Conservation (phyloP, 2,797 vertebrate species). For the Apodemus agrarius region DNA sequence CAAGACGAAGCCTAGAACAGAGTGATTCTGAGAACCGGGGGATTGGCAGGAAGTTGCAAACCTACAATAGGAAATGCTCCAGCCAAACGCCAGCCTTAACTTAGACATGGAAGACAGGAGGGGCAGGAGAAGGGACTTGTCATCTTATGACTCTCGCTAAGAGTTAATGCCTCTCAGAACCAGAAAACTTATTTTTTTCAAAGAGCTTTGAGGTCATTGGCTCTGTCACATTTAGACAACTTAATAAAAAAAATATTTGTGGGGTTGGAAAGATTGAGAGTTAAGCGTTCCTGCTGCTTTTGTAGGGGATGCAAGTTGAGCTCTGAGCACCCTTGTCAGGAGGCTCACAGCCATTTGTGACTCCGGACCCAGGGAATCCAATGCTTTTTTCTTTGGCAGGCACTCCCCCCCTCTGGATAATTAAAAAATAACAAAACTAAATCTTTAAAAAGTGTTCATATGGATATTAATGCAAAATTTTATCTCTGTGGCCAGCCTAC, state of each 20-base stretch:
- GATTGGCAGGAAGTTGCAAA: not conserved
- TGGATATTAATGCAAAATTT: not conserved
- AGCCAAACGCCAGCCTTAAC: not conserved
- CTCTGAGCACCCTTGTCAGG: not conserved
- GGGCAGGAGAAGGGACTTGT: not conserved
- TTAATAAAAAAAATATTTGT: not conserved
- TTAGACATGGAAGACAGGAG: not conserved
- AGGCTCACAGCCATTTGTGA: not conserved
- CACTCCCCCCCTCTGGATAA: not conserved
- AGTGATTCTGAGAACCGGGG: conserved; percentile 25
- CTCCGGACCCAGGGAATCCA: not conserved
- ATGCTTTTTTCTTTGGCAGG: not conserved
- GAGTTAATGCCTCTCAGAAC: not conserved
- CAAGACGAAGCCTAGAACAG: conserved; percentile 51
- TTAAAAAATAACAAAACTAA: not conserved
- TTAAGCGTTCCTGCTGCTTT: not conserved
- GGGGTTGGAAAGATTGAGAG: not conserved
- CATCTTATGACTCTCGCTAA: not conserved
- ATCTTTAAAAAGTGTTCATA: not conserved
- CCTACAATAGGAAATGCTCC: not conserved
- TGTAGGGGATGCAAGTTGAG: not conserved
- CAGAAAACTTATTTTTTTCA: not conserved
- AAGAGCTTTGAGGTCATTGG: not conserved
- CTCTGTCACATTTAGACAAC: not conserved
- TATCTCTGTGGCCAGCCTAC: not conserved